A percentile compares a stretch with the other conserved stretches of the same genome.
Conservation (phyloP, 2,797 vertebrate species). For the Telmatherina bonti region DNA sequence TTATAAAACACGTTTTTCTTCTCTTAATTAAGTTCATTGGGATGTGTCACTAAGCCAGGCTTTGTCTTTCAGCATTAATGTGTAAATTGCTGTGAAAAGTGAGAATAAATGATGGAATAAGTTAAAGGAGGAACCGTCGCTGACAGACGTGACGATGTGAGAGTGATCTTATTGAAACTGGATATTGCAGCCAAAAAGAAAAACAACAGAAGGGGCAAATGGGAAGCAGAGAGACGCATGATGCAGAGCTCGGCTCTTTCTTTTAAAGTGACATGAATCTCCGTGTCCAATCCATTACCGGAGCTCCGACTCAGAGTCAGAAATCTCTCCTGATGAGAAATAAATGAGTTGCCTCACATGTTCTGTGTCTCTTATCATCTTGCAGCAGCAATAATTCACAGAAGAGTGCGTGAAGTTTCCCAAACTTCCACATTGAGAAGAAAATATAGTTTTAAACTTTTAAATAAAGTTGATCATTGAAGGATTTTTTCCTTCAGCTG, state of each 20-base stretch:
- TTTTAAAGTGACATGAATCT: constrained; percentile 90
- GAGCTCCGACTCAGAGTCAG: constrained; percentile 85
- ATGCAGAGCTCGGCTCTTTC: constrained; percentile 66
- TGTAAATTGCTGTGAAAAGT: not conserved
- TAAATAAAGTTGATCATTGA: too few species aligned
- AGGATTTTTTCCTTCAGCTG: too few species aligned
- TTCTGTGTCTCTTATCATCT: constrained; percentile 51
- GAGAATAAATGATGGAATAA: not conserved
- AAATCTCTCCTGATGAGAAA: constrained; percentile 90
- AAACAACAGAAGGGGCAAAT: constrained; percentile 66
- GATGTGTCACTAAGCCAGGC: not conserved
- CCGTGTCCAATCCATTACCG: constrained; percentile 95
- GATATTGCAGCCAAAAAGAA: constrained; percentile 77
- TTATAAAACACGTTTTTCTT: too few species aligned
- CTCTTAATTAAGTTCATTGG: too few species aligned
- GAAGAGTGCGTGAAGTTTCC: not conserved
- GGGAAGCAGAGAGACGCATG: constrained; percentile 71
- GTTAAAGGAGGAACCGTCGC: constrained; percentile 3
- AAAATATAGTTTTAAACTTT: too few species aligned
- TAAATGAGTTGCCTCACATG: constrained; percentile 90
- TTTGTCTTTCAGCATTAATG: not conserved
- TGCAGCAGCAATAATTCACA: not conserved
- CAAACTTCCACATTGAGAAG: too few species aligned
- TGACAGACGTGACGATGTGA: constrained; percentile 66
- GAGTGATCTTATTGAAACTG: constrained; percentile 80